These are phyloP conservation scores for Oconnorella tubifera DNA, from an alignment of 2,888 invertebrate species.

Conservation along the genomic window DNA sequence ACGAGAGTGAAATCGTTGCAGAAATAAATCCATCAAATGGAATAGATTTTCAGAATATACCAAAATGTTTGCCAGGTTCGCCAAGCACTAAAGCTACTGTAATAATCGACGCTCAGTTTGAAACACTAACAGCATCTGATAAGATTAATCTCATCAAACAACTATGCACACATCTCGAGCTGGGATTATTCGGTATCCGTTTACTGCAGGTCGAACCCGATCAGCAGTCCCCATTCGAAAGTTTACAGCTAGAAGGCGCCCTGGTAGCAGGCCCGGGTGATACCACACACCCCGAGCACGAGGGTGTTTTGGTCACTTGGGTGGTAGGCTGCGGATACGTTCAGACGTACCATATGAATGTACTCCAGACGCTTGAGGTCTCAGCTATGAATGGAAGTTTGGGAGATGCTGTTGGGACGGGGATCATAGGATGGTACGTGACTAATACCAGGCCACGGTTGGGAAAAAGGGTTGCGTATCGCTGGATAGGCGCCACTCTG, in stretches of 20 bases:
- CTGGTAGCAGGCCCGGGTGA: slow-evolving; percentile 52
- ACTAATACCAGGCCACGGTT: slow-evolving; percentile 51
- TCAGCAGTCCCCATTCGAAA: slow-evolving; percentile 26
- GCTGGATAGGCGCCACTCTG: not conserved
- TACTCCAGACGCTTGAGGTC: slow-evolving; percentile 68
- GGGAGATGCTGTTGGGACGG: slow-evolving; percentile 65
- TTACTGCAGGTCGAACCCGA: not conserved
- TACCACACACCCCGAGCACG: not conserved
- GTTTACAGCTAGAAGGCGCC: slow-evolving; percentile 47
- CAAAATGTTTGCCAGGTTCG: too few relatives aligned
- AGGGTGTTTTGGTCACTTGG: slow-evolving; percentile 53
- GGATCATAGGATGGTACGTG: slow-evolving; percentile 72
- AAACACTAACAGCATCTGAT: too few relatives aligned
- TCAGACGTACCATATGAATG: slow-evolving; percentile 64
- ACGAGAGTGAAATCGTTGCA: too few relatives aligned
- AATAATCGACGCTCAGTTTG: too few relatives aligned
- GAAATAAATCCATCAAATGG: too few relatives aligned
- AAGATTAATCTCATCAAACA: too few relatives aligned
- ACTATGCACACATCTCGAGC: too few relatives aligned
- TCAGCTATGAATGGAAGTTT: slow-evolving; percentile 72
- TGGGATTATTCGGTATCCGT: too few relatives aligned
- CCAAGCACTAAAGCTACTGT: too few relatives aligned
- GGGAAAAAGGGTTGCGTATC: not conserved
- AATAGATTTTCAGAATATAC: too few relatives aligned
- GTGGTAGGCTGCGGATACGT: slow-evolving; percentile 72